phyloP scores from a whole-genome alignment of 1,140 invertebrate species.

The Branchinecta lindahli region DNA sequence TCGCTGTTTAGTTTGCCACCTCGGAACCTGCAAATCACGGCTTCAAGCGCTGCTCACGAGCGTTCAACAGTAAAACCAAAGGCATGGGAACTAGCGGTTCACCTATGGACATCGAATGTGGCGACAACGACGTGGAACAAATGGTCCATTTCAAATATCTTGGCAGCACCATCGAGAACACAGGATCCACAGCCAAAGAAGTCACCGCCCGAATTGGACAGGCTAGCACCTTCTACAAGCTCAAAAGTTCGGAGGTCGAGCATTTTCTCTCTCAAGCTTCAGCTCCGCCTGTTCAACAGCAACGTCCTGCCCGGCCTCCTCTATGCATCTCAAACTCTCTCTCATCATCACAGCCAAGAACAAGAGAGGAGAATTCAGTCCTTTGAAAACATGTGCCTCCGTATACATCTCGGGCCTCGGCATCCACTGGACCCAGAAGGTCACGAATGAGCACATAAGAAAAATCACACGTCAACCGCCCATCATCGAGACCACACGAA shows the following conservation, averaged over 20 bases:
- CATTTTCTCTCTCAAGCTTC: background rate
- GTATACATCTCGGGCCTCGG: too few species aligned
- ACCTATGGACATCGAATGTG: background rate
- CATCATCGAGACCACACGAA: background rate
- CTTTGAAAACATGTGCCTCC: background rate
- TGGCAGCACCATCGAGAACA: background rate
- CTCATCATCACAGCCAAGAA: too few species aligned
- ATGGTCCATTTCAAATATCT: background rate
- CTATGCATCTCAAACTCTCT: background rate
- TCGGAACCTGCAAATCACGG: too few species aligned
- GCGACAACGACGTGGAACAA: background rate
- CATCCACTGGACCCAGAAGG: background rate
- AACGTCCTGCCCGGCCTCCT: background rate
- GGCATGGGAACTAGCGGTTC: background rate
- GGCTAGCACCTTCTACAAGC: background rate
- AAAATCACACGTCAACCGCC: background rate
- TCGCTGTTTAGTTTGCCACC: too few species aligned
- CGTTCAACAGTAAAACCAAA: background rate
- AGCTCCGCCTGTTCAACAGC: slow-evolving; percentile 3
- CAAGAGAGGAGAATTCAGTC: too few species aligned
- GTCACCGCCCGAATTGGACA: background rate
- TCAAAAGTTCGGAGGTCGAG: background rate
- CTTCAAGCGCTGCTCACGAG: too few species aligned
- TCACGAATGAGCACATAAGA: background rate
- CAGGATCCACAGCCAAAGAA: background rate